These are phyloP conservation scores for Anagrus nilaparvatae DNA, from an alignment of 1,140 invertebrate genomes.

Conservation along the genomic window DNA sequence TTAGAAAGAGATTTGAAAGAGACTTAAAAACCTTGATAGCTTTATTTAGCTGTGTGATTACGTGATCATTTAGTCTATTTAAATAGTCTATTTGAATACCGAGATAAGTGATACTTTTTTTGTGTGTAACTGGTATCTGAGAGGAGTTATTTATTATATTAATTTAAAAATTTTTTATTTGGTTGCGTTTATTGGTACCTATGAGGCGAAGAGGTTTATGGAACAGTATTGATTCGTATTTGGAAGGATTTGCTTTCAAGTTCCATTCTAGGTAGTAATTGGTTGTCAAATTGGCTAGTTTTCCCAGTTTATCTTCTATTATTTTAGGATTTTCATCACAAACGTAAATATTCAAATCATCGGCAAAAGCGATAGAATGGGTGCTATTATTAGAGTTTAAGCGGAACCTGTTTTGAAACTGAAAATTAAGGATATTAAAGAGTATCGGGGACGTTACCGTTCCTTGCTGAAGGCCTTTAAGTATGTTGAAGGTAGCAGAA, in stretches of 20 bases:
- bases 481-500: not conserved
- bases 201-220: not conserved
- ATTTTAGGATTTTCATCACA: not conserved
- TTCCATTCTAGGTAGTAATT: slow-evolving; percentile 13
- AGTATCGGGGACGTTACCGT: slow-evolving; percentile 17
- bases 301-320: not conserved
- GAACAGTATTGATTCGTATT: slow-evolving; percentile 22
- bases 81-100: too few species aligned
- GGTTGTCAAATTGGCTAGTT: slow-evolving; percentile 6
- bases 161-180: not conserved
- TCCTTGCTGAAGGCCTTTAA: slow-evolving; percentile 14
- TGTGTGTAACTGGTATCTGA: not conserved
- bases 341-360: slow-evolving; percentile 12
- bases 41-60: too few species aligned
- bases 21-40: too few species aligned
- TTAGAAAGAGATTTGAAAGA: too few species aligned
- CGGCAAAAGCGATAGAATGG: slow-evolving; percentile 12
- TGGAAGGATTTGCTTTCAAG: slow-evolving; percentile 15
- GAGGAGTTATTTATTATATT: not conserved
- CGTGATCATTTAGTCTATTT: too few species aligned
- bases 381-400: not conserved
- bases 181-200: not conserved
- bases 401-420: not conserved
- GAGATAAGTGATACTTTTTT: too few species aligned
- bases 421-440: slow-evolving; percentile 15